Conservation (phyloP, 2,888 invertebrate genomes). For the Deladenus siricidicola region DNA sequence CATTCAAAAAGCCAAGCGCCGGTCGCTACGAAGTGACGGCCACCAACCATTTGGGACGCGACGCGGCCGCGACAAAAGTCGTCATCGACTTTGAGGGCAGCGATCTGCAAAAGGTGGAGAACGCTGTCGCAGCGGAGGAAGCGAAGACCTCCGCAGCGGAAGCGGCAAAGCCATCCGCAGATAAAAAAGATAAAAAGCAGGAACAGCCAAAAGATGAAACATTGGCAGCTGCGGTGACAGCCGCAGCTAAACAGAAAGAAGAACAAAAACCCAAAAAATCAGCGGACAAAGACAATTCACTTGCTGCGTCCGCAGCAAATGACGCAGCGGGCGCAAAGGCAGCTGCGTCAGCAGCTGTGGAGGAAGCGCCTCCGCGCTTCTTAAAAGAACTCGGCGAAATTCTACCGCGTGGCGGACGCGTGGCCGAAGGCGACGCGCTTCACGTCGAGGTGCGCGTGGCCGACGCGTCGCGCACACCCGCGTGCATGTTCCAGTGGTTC, state of each 20-base stretch:
- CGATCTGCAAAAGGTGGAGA: not conserved
- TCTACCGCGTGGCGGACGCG: not conserved
- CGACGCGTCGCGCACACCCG: not conserved
- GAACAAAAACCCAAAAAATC: too few relatives aligned
- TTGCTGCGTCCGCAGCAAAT: not conserved
- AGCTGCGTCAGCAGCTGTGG: not conserved
- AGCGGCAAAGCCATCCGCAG: not conserved
- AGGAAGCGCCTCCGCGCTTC: not conserved
- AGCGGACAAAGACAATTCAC: too few relatives aligned
- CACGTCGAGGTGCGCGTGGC: not conserved
- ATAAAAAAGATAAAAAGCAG: not conserved
- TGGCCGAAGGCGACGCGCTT: not conserved
- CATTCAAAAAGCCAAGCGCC: constrained; percentile 12
- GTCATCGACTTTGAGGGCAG: constrained; percentile 36
- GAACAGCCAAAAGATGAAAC: not conserved
- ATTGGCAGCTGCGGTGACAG: not conserved
- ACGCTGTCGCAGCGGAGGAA: not conserved
- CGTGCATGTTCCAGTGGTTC: constrained; percentile 41
- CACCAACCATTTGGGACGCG: constrained; percentile 39
- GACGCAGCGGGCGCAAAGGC: not conserved
- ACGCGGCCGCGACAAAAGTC: constrained; percentile 36
- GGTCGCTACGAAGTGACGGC: constrained; percentile 39
- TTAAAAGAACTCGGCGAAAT: not conserved
- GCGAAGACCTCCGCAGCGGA: constrained; percentile 9
- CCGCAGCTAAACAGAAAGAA: too few relatives aligned